These are phyloP conservation scores for Proisotoma minuta DNA, from an alignment of 2,888 invertebrate species.

Conservation along the genomic window DNA sequence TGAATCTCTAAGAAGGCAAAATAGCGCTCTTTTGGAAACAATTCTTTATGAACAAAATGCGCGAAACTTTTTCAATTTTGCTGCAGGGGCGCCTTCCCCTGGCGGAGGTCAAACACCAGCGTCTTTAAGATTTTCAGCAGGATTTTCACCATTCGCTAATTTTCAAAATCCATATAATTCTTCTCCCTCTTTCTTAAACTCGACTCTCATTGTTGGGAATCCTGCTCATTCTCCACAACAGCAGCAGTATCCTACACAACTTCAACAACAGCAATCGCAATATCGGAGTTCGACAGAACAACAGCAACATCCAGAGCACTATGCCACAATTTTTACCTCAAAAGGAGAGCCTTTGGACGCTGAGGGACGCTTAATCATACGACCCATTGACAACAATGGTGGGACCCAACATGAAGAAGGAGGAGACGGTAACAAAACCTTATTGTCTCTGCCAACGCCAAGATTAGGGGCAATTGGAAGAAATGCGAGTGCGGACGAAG, in stretches of 20 bases:
- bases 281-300: slow-evolving; percentile 50
- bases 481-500: slow-evolving; percentile 34
- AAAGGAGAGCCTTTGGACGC: slow-evolving; percentile 2
- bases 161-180: slow-evolving; percentile 24
- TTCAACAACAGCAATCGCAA: slow-evolving; percentile 44
- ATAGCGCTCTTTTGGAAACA: slow-evolving; percentile 40
- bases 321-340: slow-evolving; percentile 56
- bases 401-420: neutral
- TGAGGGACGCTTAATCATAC: slow-evolving; percentile 22
- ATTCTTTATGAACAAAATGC: slow-evolving; percentile 42
- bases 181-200: slow-evolving; percentile 35
- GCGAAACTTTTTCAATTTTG: slow-evolving; percentile 9
- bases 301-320: slow-evolving; percentile 48
- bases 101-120: neutral
- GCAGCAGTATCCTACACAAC: slow-evolving; percentile 28
- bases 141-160: slow-evolving; percentile 21
- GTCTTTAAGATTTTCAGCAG: slow-evolving; percentile 13
- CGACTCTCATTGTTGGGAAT: slow-evolving; percentile 24
- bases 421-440: slow-evolving; percentile 14
- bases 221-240: slow-evolving; percentile 22
- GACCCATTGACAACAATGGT: slow-evolving; percentile 15
- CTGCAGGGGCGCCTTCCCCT: neutral
- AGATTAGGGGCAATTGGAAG: slow-evolving; percentile 31
- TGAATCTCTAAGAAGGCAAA: slow-evolving; percentile 49
- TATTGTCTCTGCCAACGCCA: slow-evolving; percentile 22